These are phyloP conservation scores for Drosophila baimaii DNA, from an alignment of 1,140 invertebrate species.

Conservation along the genomic window DNA sequence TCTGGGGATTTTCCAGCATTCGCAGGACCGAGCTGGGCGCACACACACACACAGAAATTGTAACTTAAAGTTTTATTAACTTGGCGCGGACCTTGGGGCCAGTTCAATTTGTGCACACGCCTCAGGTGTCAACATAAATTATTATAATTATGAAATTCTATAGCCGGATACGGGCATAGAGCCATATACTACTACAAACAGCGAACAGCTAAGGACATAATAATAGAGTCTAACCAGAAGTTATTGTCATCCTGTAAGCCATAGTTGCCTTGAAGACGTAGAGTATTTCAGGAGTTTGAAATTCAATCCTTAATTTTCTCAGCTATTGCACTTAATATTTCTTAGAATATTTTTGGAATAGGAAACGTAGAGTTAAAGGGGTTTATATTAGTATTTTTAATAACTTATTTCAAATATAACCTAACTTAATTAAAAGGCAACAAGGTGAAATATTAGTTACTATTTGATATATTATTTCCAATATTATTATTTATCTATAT, in stretches of 20 bases:
- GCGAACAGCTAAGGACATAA: conserved; percentile 17
- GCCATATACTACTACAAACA: conserved; percentile 16
- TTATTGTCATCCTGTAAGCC: not conserved
- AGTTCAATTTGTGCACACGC: conserved; percentile 64
- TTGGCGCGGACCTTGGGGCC: conserved; percentile 48
- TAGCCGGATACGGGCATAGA: conserved; percentile 19
- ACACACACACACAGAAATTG: conserved; percentile 40
- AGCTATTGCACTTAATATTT: not conserved
- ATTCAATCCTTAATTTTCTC: not conserved
- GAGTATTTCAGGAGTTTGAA: not conserved
- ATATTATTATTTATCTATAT: not conserved
- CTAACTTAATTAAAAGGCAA: not conserved
- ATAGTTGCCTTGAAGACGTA: not conserved
- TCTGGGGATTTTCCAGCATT: conserved; percentile 44
- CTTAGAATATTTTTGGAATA: not conserved
- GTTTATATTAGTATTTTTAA: not conserved
- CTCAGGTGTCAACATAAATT: conserved; percentile 82
- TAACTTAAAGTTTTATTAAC: conserved; percentile 64
- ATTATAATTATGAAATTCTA: conserved; percentile 79
- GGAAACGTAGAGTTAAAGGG: not conserved
- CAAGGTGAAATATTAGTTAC: not conserved
- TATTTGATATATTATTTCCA: not conserved
- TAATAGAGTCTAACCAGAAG: conserved; percentile 10
- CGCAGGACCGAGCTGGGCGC: not conserved
- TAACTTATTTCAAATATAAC: not conserved